These are phyloP conservation scores for Acanthurus tractus DNA, from an alignment of 2,797 vertebrate genomes.

Conservation along the genomic window DNA sequence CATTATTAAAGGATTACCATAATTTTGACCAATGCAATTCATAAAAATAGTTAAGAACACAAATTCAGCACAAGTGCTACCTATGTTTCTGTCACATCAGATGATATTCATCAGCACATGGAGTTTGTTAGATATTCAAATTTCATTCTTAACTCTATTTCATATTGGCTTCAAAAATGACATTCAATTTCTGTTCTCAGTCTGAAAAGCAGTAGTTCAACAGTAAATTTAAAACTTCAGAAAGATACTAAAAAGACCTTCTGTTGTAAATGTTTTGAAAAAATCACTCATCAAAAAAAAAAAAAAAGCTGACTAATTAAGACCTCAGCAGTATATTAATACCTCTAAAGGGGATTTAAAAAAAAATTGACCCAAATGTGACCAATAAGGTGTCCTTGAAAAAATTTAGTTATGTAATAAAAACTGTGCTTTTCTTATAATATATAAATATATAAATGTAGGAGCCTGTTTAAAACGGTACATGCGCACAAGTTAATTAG, in stretches of 20 bases:
- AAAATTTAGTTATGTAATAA: neutral
- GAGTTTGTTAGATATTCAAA: neutral
- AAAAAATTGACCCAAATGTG: too few relatives aligned
- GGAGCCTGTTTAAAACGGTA: neutral
- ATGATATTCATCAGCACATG: neutral
- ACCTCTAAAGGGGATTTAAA: too few relatives aligned
- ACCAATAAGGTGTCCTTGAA: too few relatives aligned
- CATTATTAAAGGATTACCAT: too few relatives aligned
- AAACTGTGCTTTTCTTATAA: neutral
- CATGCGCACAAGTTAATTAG: constrained; percentile 8
- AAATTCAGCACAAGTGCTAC: neutral
- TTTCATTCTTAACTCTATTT: neutral
- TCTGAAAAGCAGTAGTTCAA: neutral
- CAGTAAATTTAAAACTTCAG: neutral
- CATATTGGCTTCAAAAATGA: neutral
- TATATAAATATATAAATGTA: neutral
- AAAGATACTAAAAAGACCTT: neutral
- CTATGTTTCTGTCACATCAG: neutral
- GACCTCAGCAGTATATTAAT: too few relatives aligned
- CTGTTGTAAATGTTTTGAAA: neutral
- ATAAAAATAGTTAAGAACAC: neutral
- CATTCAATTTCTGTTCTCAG: neutral
- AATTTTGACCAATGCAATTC: neutral
- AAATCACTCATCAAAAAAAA: neutral
- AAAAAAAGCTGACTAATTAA: too few relatives aligned